phyloP scores from a whole-genome alignment of 2,888 invertebrate species.

The Linyphia triangularis region DNA sequence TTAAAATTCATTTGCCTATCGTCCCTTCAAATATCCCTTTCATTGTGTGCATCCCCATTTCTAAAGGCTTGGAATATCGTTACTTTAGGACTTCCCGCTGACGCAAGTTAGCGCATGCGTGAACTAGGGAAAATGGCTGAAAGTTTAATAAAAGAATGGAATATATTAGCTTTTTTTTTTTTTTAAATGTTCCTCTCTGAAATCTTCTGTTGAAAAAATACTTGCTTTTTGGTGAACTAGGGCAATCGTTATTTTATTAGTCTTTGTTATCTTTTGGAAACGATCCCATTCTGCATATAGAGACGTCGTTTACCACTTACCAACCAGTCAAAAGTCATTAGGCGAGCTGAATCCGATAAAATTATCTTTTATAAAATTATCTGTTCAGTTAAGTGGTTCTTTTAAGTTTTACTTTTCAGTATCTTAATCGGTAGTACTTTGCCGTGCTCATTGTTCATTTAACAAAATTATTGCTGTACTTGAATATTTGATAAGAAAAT shows the following conservation, averaged over 20 bases:
- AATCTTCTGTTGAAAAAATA: not conserved
- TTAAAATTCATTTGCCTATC: constrained; percentile 66
- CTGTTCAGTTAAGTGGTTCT: not conserved
- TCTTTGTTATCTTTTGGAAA: constrained; percentile 3
- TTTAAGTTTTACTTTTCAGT: not conserved
- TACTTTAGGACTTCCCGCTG: constrained; percentile 38
- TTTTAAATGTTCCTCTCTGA: not conserved
- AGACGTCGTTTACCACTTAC: not conserved
- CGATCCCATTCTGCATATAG: not conserved
- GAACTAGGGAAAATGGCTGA: not conserved
- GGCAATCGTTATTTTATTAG: not conserved
- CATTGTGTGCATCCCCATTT: constrained; percentile 31
- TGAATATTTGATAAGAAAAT: too few relatives aligned
- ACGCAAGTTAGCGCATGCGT: constrained; percentile 36
- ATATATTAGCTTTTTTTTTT: constrained; percentile 22
- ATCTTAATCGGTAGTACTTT: not conserved
- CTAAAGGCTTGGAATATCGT: constrained; percentile 38
- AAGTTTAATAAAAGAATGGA: constrained; percentile 6
- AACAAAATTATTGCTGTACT: too few relatives aligned
- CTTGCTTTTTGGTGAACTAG: not conserved
- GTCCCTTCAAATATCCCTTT: constrained; percentile 38
- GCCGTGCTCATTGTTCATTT: too few relatives aligned
- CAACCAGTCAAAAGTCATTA: not conserved
- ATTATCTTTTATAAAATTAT: too few relatives aligned
- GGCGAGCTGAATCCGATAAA: not conserved